Conservation (phyloP, 2,797 vertebrate genomes). For the Anas bernieri region DNA sequence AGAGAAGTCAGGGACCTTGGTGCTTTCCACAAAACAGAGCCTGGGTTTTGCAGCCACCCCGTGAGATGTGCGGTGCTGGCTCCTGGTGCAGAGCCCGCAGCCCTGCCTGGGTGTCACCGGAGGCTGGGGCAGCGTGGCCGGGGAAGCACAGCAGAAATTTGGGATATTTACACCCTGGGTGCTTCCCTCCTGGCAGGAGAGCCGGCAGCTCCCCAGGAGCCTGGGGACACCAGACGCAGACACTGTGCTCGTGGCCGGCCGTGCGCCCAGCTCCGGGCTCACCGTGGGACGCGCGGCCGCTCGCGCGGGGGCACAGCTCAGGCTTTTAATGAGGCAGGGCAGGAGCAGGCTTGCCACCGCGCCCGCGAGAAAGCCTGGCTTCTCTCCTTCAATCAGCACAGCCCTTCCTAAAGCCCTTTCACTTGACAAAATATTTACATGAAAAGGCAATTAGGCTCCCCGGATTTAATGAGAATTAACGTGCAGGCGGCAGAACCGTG, state of each 20-base stretch:
- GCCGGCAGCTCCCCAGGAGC: too few species aligned
- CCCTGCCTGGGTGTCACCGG: too few species aligned
- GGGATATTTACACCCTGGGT: too few species aligned
- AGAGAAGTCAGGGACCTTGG: too few species aligned
- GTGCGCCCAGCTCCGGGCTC: fast-evolving
- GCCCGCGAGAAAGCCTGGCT: neutral
- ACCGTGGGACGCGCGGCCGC: fast-evolving
- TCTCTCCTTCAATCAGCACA: fast-evolving
- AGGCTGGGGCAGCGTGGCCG: too few species aligned
- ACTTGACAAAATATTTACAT: neutral
- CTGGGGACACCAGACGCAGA: too few species aligned
- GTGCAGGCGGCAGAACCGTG: neutral
- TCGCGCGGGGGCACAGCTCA: fast-evolving
- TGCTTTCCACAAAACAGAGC: neutral
- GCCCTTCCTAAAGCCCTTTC: neutral
- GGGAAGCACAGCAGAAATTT: too few species aligned
- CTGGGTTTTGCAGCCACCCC: fast-evolving
- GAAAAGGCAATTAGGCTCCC: neutral
- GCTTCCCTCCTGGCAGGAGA: neutral
- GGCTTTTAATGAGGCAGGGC: neutral
- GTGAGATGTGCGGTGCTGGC: fast-evolving
- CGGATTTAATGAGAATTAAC: neutral
- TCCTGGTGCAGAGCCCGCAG: neutral
- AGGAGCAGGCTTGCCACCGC: neutral
- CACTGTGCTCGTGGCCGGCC: fast-evolving